Base-by-base conservation (phyloP, 2,113 vertebrate species). In the Oryzias woworae region DNA sequence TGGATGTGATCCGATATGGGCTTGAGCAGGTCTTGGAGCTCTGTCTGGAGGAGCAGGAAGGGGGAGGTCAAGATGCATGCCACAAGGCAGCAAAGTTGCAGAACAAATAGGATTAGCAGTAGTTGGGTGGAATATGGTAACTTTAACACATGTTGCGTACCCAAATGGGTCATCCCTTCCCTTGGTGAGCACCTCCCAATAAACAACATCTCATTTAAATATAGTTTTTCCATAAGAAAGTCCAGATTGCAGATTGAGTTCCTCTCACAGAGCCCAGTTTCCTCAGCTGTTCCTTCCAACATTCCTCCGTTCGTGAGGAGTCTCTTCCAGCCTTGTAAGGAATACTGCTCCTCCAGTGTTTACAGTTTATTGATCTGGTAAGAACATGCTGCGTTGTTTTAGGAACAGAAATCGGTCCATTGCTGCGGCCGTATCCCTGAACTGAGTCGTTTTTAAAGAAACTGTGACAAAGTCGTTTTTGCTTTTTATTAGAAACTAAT, bases 1-100 rank as follows among this genome's bases (percentile, higher is more conserved):
- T 96, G 96, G 75, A 99, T 99, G 86, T 96, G 95, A 66, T 96
- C 96, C 0, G 96, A 97, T 71, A 98, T 94, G 1, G 97, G 97
- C 80, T 96, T 95, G 74, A 98, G 91, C 78, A 98, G 92, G 45
- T 92, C 82, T 0, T 87, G 78, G 53, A 96, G 83, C 41, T 96
- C 96, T 26, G 72, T 89, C 96, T 99, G 88, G 5, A 63, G 74
- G 26, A 54, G 44, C 46, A 61, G 46, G 16, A 47, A 20, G n/a
- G 2, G 51, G 42, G 16, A 50, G 10, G 12, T 18, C 22, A 51
- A 42, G 43, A 18, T n/a, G 7, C n/a, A 14, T 1, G 20, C 18
- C 5, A 59, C 24, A 14, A 13, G 22, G 28, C 59, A n/a, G 54
- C 0, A 58, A 67, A 46, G 18, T 55, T 23, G 54, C 7, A 43